Base-by-base conservation (phyloP, 23 tunicate species). In the Diplosoma virens region DNA sequence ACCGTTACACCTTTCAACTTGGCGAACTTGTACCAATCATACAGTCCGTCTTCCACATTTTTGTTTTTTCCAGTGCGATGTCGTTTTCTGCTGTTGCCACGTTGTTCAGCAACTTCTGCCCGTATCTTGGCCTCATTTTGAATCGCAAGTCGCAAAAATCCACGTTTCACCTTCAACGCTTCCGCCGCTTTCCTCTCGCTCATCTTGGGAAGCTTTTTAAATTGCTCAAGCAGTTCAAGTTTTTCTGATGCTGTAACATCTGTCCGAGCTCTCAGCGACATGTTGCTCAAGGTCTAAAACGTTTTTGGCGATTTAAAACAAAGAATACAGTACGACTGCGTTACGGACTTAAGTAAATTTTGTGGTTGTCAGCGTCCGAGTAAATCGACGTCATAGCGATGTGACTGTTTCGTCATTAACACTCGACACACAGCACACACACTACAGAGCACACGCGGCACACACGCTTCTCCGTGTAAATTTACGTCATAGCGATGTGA, bases 111-210 rank as follows among this genome's bases (percentile, higher is more conserved):
- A 60, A 59, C 73, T 77, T 77, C 81, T 31, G 81, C 81, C 70
- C 71, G 73, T 32, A 77, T 77, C 71, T 59, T 54, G 71, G 71
- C 71, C 56, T 77, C 81, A 60, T 77, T 77, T 77, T 77, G 70
- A 33, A 60, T 2, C 53, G 54, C 55, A 60, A 31, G 70, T 77
- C 53, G 71, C 71, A 77, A 58, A 59, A 77, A 60, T 36, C 81
- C 81, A 59, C 81, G 29, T 59, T 59, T 59, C 28, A 77, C 71
- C 53, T 60, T 60, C 70, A 77, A 37, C 35, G 54, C 54, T 34
- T 77, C 81, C 21, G 81, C 81, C 54, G 81, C 71, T 77, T 77
- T 77, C 23, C 81, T 33, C 73, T 77, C 71, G 71, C 81, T 77
- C 71, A 77, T 37, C 71, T 59, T 59, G 81, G 81, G 73, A 72